A percentile compares a stretch with the other conserved stretches of the same genome.
Conservation (phyloP, 2,113 vertebrate species). For the Mustelus asterias region DNA sequence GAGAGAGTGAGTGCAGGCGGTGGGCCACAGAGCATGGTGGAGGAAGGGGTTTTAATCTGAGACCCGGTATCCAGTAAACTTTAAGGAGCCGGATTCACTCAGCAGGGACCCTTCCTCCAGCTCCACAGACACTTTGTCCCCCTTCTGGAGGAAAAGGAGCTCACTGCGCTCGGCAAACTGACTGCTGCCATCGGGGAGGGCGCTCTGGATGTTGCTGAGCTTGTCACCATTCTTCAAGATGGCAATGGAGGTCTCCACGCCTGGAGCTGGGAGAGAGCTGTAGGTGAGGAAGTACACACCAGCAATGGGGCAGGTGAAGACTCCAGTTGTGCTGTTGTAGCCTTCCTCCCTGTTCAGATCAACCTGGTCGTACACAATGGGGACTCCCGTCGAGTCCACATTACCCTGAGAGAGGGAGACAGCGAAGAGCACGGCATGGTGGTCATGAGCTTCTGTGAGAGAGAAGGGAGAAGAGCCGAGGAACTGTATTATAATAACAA, state of each 20-base stretch:
- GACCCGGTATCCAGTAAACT: not conserved
- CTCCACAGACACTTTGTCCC: not conserved
- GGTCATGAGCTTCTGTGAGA: not conserved
- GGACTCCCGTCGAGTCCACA: accelerated
- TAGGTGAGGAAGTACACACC: not conserved
- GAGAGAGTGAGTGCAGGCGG: not conserved
- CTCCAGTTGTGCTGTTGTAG: not conserved
- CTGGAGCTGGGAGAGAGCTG: not conserved
- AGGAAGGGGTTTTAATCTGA: not conserved
- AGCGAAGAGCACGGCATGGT: not conserved
- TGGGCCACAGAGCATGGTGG: not conserved
- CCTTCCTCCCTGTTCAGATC: not conserved
- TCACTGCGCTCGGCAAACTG: not conserved
- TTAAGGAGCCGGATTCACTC: accelerated
- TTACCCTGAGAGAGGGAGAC: not conserved
- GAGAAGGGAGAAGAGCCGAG: not conserved
- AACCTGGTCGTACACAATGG: not conserved
- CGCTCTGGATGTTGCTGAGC: not conserved
- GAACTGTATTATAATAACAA: not conserved
- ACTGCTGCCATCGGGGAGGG: not conserved
- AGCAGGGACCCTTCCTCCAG: not conserved
- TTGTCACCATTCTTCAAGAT: not conserved
- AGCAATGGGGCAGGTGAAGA: not conserved
- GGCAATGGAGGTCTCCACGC: not conserved
- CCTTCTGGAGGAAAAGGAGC: not conserved